These are phyloP conservation scores for Tychaedon coryphoeus DNA, from an alignment of 2,113 vertebrate genomes.

Conservation along the genomic window DNA sequence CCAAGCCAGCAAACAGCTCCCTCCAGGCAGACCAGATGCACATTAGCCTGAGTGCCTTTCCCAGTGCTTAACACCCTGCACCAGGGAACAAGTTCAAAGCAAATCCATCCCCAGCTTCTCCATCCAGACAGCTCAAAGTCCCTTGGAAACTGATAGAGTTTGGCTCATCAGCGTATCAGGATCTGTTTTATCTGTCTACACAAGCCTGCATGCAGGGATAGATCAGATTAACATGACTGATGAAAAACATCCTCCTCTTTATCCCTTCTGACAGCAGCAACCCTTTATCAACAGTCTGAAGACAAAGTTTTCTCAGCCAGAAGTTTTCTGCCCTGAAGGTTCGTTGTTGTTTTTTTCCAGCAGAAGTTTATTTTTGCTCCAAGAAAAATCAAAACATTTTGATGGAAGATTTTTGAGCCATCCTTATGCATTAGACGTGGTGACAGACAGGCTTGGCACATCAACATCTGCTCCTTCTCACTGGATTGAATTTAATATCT, in stretches of 20 bases:
- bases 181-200: slow-evolving; percentile 3
- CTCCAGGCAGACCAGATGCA: background rate
- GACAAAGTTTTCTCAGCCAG: slow-evolving; percentile 27
- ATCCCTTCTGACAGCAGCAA: slow-evolving; percentile 32
- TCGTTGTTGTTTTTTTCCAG: background rate
- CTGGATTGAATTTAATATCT: slow-evolving; percentile 26
- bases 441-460: slow-evolving; percentile 8
- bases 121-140: background rate
- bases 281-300: slow-evolving; percentile 15
- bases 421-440: background rate
- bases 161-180: background rate
- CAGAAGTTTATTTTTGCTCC: background rate
- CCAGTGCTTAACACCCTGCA: background rate
- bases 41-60: background rate
- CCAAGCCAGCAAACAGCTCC: background rate
- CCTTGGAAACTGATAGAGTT: background rate
- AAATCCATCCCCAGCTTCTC: background rate
- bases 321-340: slow-evolving; percentile 31
- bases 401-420: slow-evolving; percentile 34
- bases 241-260: slow-evolving; percentile 31
- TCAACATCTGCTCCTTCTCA: slow-evolving; percentile 11
- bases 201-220: background rate
- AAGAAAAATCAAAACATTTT: slow-evolving; percentile 27
- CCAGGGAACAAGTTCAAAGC: background rate
- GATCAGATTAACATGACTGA: slow-evolving; percentile 42